phyloP scores from a whole-genome alignment of 1,140 invertebrate genomes.

The Drosophila repleta region DNA sequence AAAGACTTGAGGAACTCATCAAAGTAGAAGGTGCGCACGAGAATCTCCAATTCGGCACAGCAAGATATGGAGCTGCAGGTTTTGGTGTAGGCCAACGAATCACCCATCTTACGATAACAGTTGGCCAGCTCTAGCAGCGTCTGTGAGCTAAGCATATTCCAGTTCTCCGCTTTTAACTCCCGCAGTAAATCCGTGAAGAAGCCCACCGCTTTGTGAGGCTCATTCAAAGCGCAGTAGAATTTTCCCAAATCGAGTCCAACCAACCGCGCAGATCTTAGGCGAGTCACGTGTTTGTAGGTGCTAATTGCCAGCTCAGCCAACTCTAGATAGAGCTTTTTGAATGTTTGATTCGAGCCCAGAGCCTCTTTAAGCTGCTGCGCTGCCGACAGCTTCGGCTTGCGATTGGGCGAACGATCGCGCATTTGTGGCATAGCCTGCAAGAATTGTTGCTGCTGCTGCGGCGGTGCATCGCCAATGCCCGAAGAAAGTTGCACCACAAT shows the following conservation, averaged over 20 bases:
- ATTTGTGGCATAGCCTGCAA: conserved; percentile 71
- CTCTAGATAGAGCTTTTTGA: conserved; percentile 96
- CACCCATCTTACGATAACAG: conserved; percentile 92
- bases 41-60: conserved; percentile 88
- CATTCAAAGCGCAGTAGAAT: conserved; percentile 94
- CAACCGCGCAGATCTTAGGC: conserved; percentile 92
- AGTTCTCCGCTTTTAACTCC: conserved; percentile 94
- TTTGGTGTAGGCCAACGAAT: conserved; percentile 89
- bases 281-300: conserved; percentile 97
- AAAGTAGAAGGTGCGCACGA: conserved; percentile 90
- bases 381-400: conserved; percentile 85
- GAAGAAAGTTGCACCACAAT: conserved; percentile 94
- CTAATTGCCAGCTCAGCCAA: conserved; percentile 97
- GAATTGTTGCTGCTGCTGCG: conserved; percentile 57
- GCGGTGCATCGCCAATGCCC: conserved; percentile 91
- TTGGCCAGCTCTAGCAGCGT: conserved; percentile 93
- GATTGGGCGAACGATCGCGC: conserved; percentile 75
- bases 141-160: conserved; percentile 91
- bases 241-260: conserved; percentile 95
- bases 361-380: conserved; percentile 95
- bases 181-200: conserved; percentile 94
- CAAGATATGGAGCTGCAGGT: conserved; percentile 91
- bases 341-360: conserved; percentile 94
- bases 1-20: conserved; percentile 90
- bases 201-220: conserved; percentile 93